Conservation (phyloP, 64 coral and sea anemone genomes). For the Astreopora myriophthalma region DNA sequence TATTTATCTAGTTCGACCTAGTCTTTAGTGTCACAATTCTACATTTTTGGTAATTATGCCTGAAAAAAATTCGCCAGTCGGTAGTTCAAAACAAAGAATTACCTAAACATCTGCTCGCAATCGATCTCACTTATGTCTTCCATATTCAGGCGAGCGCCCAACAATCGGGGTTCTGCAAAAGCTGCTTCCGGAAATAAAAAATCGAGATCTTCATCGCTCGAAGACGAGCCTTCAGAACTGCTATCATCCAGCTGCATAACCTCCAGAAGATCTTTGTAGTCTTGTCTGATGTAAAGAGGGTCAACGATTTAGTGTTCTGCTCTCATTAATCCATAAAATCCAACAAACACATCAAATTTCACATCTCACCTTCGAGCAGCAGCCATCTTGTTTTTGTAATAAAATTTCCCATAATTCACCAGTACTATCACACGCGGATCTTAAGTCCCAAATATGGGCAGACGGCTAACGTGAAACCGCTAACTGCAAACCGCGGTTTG, state of each 20-base stretch:
- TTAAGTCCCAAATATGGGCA: conserved; percentile 21
- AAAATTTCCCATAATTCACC: conserved; percentile 13
- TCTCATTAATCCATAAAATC: conserved; percentile 21
- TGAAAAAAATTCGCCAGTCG: neutral
- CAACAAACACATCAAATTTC: neutral
- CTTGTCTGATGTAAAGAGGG: conserved; percentile 30
- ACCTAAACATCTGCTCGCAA: conserved; percentile 45
- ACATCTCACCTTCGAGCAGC: conserved; percentile 20
- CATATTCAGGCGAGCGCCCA: conserved; percentile 18
- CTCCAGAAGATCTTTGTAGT: conserved; percentile 14
- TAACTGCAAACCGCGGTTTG: neutral
- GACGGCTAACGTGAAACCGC: conserved; percentile 11
- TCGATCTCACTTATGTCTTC: conserved; percentile 23
- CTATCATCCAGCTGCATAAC: conserved; percentile 28
- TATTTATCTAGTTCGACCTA: neutral
- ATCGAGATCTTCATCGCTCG: conserved; percentile 2
- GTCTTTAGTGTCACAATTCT: conserved; percentile 8
- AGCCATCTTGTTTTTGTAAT: conserved; percentile 11
- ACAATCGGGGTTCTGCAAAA: conserved; percentile 29
- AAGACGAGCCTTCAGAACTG: conserved; percentile 27
- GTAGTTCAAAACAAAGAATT: conserved; percentile 35
- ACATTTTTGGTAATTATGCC: neutral
- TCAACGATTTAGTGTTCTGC: conserved; percentile 4
- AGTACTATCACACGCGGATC: conserved; percentile 7
- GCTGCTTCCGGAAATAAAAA: conserved; percentile 9